Conservation (phyloP, 2,113 vertebrate genomes). For the Alectura lathami region DNA sequence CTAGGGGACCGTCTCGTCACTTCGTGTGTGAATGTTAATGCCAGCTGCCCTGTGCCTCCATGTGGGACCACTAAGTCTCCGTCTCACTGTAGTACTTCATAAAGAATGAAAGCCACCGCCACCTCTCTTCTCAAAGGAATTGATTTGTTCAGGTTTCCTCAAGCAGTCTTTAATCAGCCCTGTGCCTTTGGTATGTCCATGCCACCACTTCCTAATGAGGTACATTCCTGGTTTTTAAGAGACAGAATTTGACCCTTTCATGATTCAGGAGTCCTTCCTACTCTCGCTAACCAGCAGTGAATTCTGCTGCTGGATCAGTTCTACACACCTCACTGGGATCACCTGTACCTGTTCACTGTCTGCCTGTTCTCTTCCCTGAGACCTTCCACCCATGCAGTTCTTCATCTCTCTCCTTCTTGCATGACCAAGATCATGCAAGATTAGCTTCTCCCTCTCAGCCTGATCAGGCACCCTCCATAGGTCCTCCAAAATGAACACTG, state of each 20-base stretch:
- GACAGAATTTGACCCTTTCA: neutral
- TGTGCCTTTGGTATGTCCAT: neutral
- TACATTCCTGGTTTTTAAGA: neutral
- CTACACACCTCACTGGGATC: neutral
- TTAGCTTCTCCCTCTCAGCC: neutral
- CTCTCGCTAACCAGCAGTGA: neutral
- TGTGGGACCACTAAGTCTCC: neutral
- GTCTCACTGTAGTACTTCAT: neutral
- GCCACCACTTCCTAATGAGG: neutral
- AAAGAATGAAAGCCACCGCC: neutral
- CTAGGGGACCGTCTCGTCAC: neutral
- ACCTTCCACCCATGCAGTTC: neutral
- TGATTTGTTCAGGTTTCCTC: neutral
- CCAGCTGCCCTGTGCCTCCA: neutral
- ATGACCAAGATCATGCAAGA: neutral
- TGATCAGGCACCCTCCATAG: neutral
- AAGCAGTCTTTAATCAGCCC: neutral
- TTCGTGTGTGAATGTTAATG: neutral
- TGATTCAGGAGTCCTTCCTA: neutral
- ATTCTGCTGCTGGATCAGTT: neutral
- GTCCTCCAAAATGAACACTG: neutral
- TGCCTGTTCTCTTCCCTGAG: neutral
- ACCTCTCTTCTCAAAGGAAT: neutral
- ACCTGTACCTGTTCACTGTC: neutral
- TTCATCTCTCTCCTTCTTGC: neutral